Evolutionary conservation across 1,140 invertebrate species (phyloP).

Genomic region (Drosophila neocordata): DNA sequence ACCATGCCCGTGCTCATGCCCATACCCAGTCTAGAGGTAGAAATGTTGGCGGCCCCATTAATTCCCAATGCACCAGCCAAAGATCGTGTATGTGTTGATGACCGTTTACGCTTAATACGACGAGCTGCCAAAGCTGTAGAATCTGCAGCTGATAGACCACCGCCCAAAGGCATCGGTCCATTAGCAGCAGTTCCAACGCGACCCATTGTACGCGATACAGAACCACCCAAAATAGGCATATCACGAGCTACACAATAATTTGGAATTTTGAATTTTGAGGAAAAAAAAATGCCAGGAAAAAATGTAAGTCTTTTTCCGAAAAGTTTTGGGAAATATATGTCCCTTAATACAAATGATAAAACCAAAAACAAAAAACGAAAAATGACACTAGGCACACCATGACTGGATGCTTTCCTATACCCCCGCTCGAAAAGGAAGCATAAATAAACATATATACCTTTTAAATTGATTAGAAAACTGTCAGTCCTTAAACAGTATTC

Average conservation of each 20-base stretch:
- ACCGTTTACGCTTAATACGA: constrained; percentile 6
- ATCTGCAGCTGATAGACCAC: not conserved
- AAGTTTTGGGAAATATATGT: not conserved
- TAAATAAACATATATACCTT: no score
- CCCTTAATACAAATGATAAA: no score
- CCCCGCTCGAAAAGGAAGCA: no score
- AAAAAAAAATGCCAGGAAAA: constrained; percentile 15
- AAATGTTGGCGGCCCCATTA: not conserved
- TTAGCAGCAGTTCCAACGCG: constrained; percentile 10
- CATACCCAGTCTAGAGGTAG: constrained; percentile 2
- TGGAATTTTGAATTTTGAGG: constrained; percentile 44
- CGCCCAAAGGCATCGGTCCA: constrained; percentile 4
- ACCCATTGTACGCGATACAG: constrained; percentile 9
- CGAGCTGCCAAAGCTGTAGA: not conserved
- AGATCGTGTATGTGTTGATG: not conserved
- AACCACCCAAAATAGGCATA: constrained; percentile 33
- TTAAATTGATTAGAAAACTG: no score
- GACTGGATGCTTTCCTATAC: no score
- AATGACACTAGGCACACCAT: no score
- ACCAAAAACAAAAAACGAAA: no score
- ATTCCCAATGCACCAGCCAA: constrained; percentile 19
- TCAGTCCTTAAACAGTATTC: no score
- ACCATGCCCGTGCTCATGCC: constrained; percentile 21
- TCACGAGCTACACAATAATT: constrained; percentile 5
- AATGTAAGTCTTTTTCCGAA: not conserved